Base-by-base conservation (phyloP, 2,888 invertebrate genomes). In the Vesta saturnalis region DNA sequence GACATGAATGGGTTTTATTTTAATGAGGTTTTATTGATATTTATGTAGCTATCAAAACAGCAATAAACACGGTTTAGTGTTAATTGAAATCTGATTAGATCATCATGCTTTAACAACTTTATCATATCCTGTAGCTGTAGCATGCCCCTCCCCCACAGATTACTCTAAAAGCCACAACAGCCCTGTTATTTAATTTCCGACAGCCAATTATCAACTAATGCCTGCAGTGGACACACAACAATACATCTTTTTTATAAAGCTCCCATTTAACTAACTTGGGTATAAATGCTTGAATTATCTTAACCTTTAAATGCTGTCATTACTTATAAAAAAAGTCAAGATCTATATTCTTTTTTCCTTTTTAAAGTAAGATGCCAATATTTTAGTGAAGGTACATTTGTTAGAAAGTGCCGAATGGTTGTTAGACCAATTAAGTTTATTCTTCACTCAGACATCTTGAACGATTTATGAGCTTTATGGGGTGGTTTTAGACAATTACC, bases 61-160 rank as follows among this genome's bases (percentile, higher is more conserved):
- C 21, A 49, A 61, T n/a, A 35, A 63, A 46, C 56, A 71, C 70
- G 67, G 61, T 67, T 66, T 67, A 67, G 16, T 14, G 22, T 62
- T 59, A 71, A 69, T 71, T 71, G 69, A 71, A 71, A 63, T 22
- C n/a, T n/a, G n/a, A n/a, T n/a, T 69, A 63, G 61, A 30, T 64
- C 67, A 56, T 60, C 64, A 49, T 64, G 69, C 65, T 65, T 58
- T 65, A 63, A 74, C 69, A 68, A 73, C 73, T 74, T 68, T 73
- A 74, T 74, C 73, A 63, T 62, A 72, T 72, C 64, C 69, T 64
- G 57, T 70, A 60, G 74, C 72, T 64, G 46, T 30, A 72, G 30
- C 63, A 15, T 67, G 70, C 73, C 74, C 74, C n/a, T n/a, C n/a
- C n/a, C 74, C 74, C 74, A 73, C 68, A 73, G 71, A 65, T 59